A percentile compares a stretch with the other conserved stretches of the same genome.
Conservation (phyloP, 2,113 vertebrate species). For the Aspidoscelis tigris region DNA sequence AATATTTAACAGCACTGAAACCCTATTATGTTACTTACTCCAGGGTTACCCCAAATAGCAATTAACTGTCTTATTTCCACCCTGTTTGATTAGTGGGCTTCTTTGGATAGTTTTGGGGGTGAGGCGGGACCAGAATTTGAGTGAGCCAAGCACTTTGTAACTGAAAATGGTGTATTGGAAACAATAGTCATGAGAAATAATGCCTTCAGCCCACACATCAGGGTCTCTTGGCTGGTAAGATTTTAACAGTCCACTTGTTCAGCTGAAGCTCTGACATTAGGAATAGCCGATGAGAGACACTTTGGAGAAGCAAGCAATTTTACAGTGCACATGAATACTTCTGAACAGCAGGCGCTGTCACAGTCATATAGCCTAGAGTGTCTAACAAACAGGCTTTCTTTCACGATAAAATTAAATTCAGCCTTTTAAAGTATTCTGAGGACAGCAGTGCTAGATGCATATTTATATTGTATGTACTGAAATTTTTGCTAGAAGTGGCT, state of each 20-base stretch:
- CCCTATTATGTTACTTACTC: not conserved
- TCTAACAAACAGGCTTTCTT: slow-evolving; percentile 22
- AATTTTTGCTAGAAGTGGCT: not conserved
- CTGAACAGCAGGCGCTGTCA: slow-evolving; percentile 40
- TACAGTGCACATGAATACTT: not conserved
- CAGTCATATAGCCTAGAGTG: not conserved
- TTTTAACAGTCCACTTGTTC: slow-evolving; percentile 31
- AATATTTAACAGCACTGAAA: not conserved
- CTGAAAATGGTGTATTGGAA: not conserved
- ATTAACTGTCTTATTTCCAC: not conserved
- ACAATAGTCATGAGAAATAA: not conserved
- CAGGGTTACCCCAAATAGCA: not conserved
- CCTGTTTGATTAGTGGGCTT: not conserved
- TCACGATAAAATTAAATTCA: not conserved
- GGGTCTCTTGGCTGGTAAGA: slow-evolving; percentile 23
- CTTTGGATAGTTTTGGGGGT: not conserved
- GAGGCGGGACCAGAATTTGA: too few relatives aligned
- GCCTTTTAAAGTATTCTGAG: slow-evolving; percentile 12
- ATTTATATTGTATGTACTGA: not conserved
- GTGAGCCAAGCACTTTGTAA: slow-evolving; percentile 6
- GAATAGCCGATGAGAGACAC: slow-evolving; percentile 31
- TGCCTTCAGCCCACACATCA: not conserved
- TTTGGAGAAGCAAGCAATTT: slow-evolving; percentile 37
- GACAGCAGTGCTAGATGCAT: slow-evolving; percentile 30
- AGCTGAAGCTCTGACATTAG: slow-evolving; percentile 37